A percentile compares a stretch with the other conserved stretches of the same genome.
Evolutionary conservation across 2,888 invertebrate genomes (phyloP).

Genomic region (Macaria notata): DNA sequence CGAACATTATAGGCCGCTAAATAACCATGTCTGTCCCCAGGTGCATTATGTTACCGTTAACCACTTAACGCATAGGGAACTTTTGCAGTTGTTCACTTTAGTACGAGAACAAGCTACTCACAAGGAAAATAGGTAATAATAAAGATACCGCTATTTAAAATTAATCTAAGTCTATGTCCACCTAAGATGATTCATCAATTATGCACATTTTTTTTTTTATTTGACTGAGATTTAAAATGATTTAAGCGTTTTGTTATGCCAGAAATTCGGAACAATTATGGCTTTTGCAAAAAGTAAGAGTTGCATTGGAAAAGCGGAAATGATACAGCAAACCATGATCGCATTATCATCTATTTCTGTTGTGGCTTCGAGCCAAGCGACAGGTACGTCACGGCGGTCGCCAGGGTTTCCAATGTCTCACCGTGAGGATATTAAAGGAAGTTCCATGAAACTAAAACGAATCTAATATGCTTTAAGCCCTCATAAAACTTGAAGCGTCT

Average conservation of each 20-base stretch:
- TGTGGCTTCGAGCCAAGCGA: conserved; percentile 61
- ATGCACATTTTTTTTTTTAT: too few species aligned
- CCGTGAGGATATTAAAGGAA: neutral
- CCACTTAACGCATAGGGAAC: conserved; percentile 20
- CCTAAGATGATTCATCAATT: too few species aligned
- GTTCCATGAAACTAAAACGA: neutral
- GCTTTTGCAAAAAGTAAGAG: neutral
- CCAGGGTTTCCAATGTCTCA: conserved; percentile 37
- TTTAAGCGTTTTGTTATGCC: too few species aligned
- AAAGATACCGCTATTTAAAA: too few species aligned
- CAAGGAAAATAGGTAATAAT: too few species aligned
- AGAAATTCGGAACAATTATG: too few species aligned
- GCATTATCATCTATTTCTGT: conserved; percentile 60
- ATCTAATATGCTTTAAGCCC: too few species aligned
- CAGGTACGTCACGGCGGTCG: conserved; percentile 35
- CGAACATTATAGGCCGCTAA: conserved; percentile 14
- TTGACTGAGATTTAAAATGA: too few species aligned
- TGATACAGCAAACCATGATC: conserved; percentile 34
- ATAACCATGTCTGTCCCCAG: conserved; percentile 16
- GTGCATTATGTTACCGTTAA: conserved; percentile 30
- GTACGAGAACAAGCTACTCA: too few species aligned
- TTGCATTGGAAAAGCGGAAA: conserved; percentile 49
- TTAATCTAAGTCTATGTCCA: too few species aligned
- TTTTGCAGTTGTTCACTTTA: conserved; percentile 2
- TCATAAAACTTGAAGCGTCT: too few species aligned